A percentile compares a stretch with the other conserved stretches of the same genome.
These are phyloP conservation scores for Sphaeridia pumilis DNA, from an alignment of 2,888 invertebrate genomes.

Conservation along the genomic window DNA sequence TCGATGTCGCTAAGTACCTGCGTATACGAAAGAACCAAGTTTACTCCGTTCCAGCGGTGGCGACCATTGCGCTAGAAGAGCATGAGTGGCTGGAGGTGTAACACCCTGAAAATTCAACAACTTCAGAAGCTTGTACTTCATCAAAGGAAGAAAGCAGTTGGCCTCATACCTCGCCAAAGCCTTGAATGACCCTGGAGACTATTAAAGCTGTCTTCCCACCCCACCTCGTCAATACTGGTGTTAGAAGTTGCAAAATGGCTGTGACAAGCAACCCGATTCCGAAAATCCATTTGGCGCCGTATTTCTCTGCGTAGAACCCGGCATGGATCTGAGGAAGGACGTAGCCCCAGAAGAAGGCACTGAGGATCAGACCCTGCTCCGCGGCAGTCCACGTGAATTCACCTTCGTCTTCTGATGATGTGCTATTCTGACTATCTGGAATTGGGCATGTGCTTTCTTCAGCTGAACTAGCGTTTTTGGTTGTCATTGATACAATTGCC, in stretches of 20 bases:
- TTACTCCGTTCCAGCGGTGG: constrained; percentile 81
- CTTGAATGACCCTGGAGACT: constrained; percentile 60
- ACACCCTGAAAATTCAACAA: constrained; percentile 53
- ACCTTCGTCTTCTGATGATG: constrained; percentile 1
- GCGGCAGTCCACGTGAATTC: constrained; percentile 24
- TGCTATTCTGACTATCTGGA: not conserved
- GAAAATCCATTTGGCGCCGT: constrained; percentile 74
- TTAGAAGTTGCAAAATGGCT: constrained; percentile 66
- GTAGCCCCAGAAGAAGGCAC: constrained; percentile 72
- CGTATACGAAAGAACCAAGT: constrained; percentile 82
- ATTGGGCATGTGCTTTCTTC: not conserved
- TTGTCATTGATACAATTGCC: constrained; percentile 11
- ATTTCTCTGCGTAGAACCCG: constrained; percentile 63
- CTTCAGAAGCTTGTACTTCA: too few relatives aligned
- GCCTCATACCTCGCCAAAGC: constrained; percentile 68
- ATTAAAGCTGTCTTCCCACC: constrained; percentile 62
- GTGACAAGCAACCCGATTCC: constrained; percentile 71
- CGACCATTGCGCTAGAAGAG: constrained; percentile 82
- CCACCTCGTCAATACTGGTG: constrained; percentile 59
- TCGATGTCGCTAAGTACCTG: too few relatives aligned
- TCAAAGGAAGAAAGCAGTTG: too few relatives aligned
- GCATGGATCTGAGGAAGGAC: constrained; percentile 71
- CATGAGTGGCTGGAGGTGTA: constrained; percentile 81
- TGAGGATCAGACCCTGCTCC: constrained; percentile 25
- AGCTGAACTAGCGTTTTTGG: not conserved